Evolutionary conservation across 2,797 vertebrate genomes (phyloP), one percentile per base, ranked within the genome.

Genomic region (Pangasius larnaudii): DNA sequence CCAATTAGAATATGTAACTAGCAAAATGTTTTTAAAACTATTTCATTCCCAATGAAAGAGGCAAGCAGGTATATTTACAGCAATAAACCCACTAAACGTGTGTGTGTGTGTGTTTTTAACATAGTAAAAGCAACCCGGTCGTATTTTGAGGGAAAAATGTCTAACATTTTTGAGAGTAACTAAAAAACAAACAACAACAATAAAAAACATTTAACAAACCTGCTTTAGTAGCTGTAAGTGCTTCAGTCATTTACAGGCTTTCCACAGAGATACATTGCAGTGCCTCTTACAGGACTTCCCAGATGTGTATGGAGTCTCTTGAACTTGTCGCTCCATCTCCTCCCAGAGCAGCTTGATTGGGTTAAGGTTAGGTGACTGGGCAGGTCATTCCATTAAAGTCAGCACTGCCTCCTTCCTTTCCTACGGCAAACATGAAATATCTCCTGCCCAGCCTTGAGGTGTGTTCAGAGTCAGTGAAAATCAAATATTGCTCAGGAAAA

Each of bases 381-480:
- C 72, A 75, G 72, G 72, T 75, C 72, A 75, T 75, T 75, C 72
- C 24, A 75, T 75, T 75, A 75, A 75, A 75, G 22, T 75, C 72
- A 49, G 9, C 24, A 75, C 24, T 75, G 42, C 42, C 42, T 72
- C 16, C 42, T 75, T 11, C 24, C 11, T 46, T 72, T 74, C 33
- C 33, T 39, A 33, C 67, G 8, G 33, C 69, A 72, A 24, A 46
- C 11, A 75, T 49, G 9, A 46, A 46, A 75, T 75, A 49, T 75
- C 42, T 46, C 24, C 72, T 75, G 10, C 24, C 24, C 42, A 46
- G 24, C 72, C 49, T 75, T 27, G 39, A 75, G 39, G 42, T 75
- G 72, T 49, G 39, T 27, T 42, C 10, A 27, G 9, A 72, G 27
- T 49, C 72, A 75, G 10, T 75, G 42, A 75, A 27, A 46, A 74